Evolutionary conservation across 2,888 invertebrate genomes (phyloP).

Genomic region (Atrina japonica): DNA sequence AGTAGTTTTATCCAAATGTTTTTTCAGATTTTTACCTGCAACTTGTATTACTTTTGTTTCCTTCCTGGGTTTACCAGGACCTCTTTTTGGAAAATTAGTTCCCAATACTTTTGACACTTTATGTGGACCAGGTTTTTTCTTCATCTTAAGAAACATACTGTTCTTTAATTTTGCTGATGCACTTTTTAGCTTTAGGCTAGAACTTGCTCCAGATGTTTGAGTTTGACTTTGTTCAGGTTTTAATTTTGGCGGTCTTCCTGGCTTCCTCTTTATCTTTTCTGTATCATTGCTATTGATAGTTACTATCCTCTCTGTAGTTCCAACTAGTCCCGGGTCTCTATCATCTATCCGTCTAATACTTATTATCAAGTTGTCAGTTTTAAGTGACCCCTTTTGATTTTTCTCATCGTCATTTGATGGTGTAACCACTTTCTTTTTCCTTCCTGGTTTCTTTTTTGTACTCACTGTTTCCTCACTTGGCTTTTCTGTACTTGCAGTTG

Average conservation of each 20-base stretch:
- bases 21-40: too few relatives aligned
- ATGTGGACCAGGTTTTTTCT: conserved; percentile 4
- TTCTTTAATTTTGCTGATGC: not conserved
- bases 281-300: conserved; percentile 8
- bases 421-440: conserved; percentile 28
- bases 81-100: conserved; percentile 12
- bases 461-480: not conserved
- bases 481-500: not conserved
- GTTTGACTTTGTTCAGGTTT: not conserved
- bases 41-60: too few relatives aligned
- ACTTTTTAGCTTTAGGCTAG: not conserved
- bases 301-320: conserved; percentile 18
- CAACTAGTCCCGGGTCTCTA: conserved; percentile 1
- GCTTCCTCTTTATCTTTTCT: not conserved
- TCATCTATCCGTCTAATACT: conserved; percentile 22
- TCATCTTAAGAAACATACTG: not conserved
- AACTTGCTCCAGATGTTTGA: not conserved
- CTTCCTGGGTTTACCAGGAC: conserved; percentile 9
- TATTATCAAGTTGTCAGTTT: conserved; percentile 22
- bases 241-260: not conserved
- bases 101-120: not conserved
- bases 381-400: not conserved
- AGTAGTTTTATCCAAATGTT: not conserved
- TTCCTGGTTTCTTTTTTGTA: conserved; percentile 9
- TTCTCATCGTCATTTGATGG: conserved; percentile 20